phyloP scores from a whole-genome alignment of 2,113 vertebrate species.

The Eulemur rufifrons region DNA sequence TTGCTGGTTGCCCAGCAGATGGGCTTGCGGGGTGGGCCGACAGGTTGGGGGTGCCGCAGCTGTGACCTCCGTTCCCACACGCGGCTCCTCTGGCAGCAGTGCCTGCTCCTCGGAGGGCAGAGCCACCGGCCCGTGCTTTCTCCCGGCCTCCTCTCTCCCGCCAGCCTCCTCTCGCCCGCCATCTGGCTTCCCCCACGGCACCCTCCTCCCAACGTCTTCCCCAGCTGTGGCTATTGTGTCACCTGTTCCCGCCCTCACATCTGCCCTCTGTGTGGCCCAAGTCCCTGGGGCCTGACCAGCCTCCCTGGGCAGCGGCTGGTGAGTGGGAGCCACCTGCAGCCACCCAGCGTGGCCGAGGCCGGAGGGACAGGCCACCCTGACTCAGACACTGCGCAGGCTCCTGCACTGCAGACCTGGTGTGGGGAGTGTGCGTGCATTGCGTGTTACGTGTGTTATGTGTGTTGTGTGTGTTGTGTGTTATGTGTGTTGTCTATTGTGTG shows the following conservation, averaged over 20 bases:
- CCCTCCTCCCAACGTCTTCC: background rate
- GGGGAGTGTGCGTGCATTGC: too few species aligned
- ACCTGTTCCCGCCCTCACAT: background rate
- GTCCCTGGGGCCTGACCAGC: background rate
- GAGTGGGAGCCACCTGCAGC: background rate
- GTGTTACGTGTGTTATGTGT: too few species aligned
- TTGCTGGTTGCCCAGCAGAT: background rate
- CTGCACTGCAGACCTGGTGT: background rate
- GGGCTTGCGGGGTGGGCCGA: accelerated
- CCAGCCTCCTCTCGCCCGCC: background rate
- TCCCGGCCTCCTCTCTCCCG: background rate
- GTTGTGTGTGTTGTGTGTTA: too few species aligned
- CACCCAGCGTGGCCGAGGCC: background rate
- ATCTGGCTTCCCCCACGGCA: background rate
- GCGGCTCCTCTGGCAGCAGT: background rate
- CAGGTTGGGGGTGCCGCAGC: background rate
- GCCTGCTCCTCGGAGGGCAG: accelerated
- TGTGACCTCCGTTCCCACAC: accelerated
- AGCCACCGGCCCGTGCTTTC: accelerated
- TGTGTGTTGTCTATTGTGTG: too few species aligned
- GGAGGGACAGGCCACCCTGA: background rate
- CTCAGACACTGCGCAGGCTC: background rate
- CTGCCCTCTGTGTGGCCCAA: background rate
- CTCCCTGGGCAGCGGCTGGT: background rate
- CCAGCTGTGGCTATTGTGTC: background rate